These are phyloP conservation scores for Bubo blakistoni DNA, from an alignment of 2,113 vertebrate species.

Conservation along the genomic window DNA sequence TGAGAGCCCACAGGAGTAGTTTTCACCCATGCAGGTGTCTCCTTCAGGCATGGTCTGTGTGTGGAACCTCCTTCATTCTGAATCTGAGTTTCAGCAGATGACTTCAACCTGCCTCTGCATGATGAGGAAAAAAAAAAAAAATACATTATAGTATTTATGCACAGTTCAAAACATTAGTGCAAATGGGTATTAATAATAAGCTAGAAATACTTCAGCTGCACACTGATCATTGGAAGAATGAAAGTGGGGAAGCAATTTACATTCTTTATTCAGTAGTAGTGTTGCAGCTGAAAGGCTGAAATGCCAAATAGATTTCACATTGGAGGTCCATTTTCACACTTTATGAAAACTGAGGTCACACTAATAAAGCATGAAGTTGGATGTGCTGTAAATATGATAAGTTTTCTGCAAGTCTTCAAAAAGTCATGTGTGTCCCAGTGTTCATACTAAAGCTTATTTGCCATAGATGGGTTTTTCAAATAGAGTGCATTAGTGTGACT, in stretches of 20 bases:
- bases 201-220: background rate
- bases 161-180: slow-evolving; percentile 13
- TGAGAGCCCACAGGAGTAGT: background rate
- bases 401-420: background rate
- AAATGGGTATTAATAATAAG: slow-evolving; percentile 17
- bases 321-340: slow-evolving; percentile 9
- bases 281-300: background rate
- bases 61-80: background rate
- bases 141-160: background rate
- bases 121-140: background rate
- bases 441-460: background rate
- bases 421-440: background rate
- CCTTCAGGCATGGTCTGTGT: background rate
- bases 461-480: background rate
- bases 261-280: background rate
- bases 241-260: background rate
- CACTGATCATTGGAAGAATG: background rate
- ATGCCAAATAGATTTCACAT: background rate
- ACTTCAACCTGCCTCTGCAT: background rate
- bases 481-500: background rate
- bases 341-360: background rate
- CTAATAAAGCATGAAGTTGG: background rate
- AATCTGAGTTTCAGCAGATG: background rate
- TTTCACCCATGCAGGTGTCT: background rate
- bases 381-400: background rate